These are phyloP conservation scores for Sternotherus odoratus DNA, from an alignment of 2,797 vertebrate species.

Conservation along the genomic window DNA sequence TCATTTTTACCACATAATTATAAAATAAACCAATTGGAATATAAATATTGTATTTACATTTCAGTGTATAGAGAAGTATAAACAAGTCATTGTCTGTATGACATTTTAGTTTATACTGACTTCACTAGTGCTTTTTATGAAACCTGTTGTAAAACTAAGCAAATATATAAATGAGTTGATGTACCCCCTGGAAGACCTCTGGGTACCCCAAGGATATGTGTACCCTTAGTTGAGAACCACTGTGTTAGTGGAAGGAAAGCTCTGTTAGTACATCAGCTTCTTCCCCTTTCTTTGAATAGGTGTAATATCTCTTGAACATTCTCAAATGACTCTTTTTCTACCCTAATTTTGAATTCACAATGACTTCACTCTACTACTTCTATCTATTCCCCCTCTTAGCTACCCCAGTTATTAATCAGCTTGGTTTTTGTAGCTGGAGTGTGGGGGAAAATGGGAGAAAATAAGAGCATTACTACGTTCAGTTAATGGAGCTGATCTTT, in stretches of 20 bases:
- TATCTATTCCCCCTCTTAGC: not conserved
- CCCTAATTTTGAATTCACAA: not conserved
- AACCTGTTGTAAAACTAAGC: too few relatives aligned
- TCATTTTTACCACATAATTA: too few relatives aligned
- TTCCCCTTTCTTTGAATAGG: not conserved
- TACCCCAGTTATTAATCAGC: not conserved
- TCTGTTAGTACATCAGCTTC: not conserved
- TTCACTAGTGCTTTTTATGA: too few relatives aligned
- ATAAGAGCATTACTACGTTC: not conserved
- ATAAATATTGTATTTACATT: too few relatives aligned
- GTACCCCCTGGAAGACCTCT: too few relatives aligned
- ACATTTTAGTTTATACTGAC: too few relatives aligned
- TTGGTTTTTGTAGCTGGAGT: not conserved
- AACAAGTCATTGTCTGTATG: too few relatives aligned
- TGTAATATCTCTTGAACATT: not conserved
- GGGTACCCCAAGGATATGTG: too few relatives aligned
- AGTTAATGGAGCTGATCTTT: slow-evolving; percentile 1
- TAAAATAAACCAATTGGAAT: too few relatives aligned
- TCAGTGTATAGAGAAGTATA: too few relatives aligned
- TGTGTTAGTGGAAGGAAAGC: not conserved
- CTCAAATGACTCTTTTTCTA: not conserved
- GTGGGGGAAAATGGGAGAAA: not conserved
- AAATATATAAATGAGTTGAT: too few relatives aligned
- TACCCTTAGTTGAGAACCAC: too few relatives aligned
- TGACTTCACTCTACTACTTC: not conserved